Conservation (phyloP, 2,113 vertebrate species). For the Phaetusa simplex region DNA sequence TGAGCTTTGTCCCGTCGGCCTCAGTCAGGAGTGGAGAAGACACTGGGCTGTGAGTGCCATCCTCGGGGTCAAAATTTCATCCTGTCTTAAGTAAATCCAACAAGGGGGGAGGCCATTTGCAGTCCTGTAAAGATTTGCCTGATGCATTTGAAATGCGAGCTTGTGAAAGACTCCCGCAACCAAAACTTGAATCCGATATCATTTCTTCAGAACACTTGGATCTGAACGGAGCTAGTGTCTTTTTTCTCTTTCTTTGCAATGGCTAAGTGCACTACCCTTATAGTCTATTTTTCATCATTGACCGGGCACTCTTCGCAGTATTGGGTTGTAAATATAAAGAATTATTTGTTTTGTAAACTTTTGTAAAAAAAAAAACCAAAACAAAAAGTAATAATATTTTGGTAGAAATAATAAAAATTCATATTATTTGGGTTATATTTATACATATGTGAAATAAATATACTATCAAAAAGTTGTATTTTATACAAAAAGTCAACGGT, state of each 20-base stretch:
- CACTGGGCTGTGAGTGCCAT: background rate
- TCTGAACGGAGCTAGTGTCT: slow-evolving; percentile 4
- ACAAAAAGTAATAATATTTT: slow-evolving; percentile 77
- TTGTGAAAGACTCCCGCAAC: slow-evolving; percentile 21
- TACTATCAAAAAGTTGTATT: slow-evolving; percentile 83
- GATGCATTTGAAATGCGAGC: slow-evolving; percentile 22
- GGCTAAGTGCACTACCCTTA: slow-evolving; percentile 64
- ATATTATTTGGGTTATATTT: slow-evolving; percentile 89
- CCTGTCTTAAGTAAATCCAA: background rate
- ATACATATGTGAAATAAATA: slow-evolving; percentile 86
- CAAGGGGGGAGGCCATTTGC: background rate
- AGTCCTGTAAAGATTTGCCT: background rate
- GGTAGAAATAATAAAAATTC: slow-evolving; percentile 82
- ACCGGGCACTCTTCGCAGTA: slow-evolving; percentile 66
- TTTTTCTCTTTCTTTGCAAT: slow-evolving; percentile 23
- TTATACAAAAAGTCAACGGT: slow-evolving; percentile 81
- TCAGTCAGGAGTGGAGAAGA: background rate
- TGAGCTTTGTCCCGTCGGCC: background rate
- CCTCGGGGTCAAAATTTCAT: background rate
- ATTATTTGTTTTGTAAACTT: slow-evolving; percentile 87
- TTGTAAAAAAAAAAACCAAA: slow-evolving; percentile 76
- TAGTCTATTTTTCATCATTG: slow-evolving; percentile 68
- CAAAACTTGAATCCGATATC: slow-evolving; percentile 45
- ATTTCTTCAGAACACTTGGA: slow-evolving; percentile 33
- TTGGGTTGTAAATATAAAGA: slow-evolving; percentile 80